Base-by-base conservation (phyloP, 2,888 invertebrate genomes). In the Lathronympha strigana region DNA sequence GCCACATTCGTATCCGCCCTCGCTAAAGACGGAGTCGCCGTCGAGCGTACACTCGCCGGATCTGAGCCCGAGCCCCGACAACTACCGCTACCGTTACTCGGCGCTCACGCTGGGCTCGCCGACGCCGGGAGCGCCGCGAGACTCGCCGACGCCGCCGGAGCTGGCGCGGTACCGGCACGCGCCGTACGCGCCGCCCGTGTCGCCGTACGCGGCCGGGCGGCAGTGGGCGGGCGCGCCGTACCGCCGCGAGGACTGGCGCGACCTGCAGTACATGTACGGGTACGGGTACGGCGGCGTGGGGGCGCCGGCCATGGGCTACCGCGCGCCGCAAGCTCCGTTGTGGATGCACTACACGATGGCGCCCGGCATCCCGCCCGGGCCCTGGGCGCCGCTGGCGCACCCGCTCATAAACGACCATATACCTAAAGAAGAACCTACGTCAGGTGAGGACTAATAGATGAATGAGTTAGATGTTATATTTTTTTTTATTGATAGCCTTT, bases 381-480 rank as follows among this genome's bases (percentile, higher is more conserved):
- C 93, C 68, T 93, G 93, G 93, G 88, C 92, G 72, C 90, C 91
- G 72, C 90, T 93, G 71, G 82, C 88, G 69, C 89, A 89, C 71
- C 89, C 90, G 69, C 85, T 90, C 68, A 83, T 90, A 78, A 86
- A 88, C 68, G 91, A 92, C 74, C 89, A 87, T 77, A 90, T 93
- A 78, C 92, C 92, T 73, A 90, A 92, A 83, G 93, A 93, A 73
- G 94, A 94, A 81, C 91, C 93, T 79, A 90, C 93, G 77, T 92
- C 93, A 86, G 94, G 94, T 94, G 70, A 76, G 69, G 4, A n/a
- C n/a, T n/a, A n/a, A n/a, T n/a, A n/a, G n/a, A n/a, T n/a, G n/a
- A n/a, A n/a, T n/a, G n/a, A n/a, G n/a, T n/a, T n/a, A n/a, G n/a
- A n/a, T n/a, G n/a, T n/a, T n/a, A n/a, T n/a, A n/a, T n/a, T n/a